These are phyloP conservation scores for Pterophyllum scalare DNA, from an alignment of 2,113 vertebrate species.

Conservation along the genomic window DNA sequence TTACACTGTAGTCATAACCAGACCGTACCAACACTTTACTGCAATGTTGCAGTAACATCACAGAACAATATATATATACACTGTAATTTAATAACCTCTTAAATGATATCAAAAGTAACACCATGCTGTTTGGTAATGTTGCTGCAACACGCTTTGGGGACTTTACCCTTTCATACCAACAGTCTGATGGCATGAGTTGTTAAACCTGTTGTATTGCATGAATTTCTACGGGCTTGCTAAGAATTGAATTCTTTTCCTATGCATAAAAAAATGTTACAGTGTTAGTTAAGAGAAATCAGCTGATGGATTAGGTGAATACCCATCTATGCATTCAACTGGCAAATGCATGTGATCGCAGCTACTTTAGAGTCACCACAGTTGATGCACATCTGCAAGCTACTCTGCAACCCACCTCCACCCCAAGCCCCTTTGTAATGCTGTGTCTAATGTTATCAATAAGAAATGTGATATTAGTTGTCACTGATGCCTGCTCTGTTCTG, in stretches of 20 bases:
- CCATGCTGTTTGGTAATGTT: no score
- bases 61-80: no score
- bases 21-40: no score
- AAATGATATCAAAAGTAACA: no score
- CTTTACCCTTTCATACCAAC: no score
- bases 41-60: no score
- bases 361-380: neutral
- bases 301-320: neutral
- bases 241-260: neutral
- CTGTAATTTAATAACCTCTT: no score
- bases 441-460: neutral
- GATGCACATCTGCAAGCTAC: no score
- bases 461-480: neutral
- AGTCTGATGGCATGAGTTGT: no score
- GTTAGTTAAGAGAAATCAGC: neutral
- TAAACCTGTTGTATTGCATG: no score
- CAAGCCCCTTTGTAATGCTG: neutral
- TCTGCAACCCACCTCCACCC: rapidly evolving
- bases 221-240: neutral
- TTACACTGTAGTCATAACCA: no score
- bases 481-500: neutral
- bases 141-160: no score
- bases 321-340: neutral
- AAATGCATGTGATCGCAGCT: neutral
- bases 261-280: neutral